Evolutionary conservation across 1,140 invertebrate species (phyloP), one percentile per base, ranked within the genome.

Genomic region (Wasmannia auropunctata): DNA sequence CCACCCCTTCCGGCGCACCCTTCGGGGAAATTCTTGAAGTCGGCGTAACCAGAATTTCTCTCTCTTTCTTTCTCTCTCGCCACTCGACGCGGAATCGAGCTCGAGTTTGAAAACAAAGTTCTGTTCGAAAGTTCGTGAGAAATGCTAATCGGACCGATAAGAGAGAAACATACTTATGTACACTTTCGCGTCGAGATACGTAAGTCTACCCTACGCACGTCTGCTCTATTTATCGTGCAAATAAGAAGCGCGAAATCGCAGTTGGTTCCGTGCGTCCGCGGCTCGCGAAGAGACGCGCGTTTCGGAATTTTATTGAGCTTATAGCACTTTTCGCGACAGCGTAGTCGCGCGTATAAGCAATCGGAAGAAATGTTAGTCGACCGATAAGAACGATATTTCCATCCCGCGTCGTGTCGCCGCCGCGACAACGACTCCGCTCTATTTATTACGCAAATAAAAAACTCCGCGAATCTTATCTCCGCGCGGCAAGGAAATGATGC

Each of bases 21-120:
- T 88, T 49, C 40, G 25, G 49, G n/a, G 31, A 25, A 43, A 54
- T 88, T 86, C 88, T 70, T 31, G 75, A 81, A 85, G 85, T 65
- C 72, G 49, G n/a, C n/a, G 2, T 84, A 75, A 58, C 62, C 46
- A 62, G 70, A 88, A 76, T 76, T 2, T 40, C 2, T 70, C 40
- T n/a, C 19, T 65, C 34, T 22, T 40, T 14, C n/a, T n/a, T n/a
- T n/a, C n/a, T n/a, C n/a, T n/a, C n/a, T n/a, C n/a, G n/a, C n/a
- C n/a, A n/a, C n/a, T 40, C n/a, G 31, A 25, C 40, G 58, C n/a
- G n/a, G 19, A 31, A 43, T 49, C 7, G 28, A 28, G 58, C 58
- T 43, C 8, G n/a, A 31, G 10, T 31, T 28, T n/a, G 34, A 22
- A 60, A 31, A 58, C 37, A 37, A 19, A n/a, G n/a, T n/a, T 10